Percentiles rank a stretch among this genome's conserved stretches.
phyloP scores from a whole-genome alignment of 1,140 invertebrate genomes.

The Ceratoteleas bidentatus region DNA sequence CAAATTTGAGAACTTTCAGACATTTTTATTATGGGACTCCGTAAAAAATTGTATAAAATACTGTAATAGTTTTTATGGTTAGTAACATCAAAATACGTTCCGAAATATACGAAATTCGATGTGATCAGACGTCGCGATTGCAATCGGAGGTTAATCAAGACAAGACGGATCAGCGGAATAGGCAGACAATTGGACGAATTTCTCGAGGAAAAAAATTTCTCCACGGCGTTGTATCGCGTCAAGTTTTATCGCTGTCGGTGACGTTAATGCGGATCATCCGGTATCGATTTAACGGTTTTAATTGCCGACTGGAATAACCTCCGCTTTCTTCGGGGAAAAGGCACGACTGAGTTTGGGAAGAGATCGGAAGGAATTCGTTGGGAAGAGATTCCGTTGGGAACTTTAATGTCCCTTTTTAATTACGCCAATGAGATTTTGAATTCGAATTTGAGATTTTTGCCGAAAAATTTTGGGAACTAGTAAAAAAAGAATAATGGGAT shows the following conservation, averaged over 20 bases:
- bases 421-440: background rate
- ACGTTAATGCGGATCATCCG: conserved; percentile 1
- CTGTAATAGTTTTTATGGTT: too few relatives aligned
- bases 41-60: too few relatives aligned
- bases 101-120: too few relatives aligned
- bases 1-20: too few relatives aligned
- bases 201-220: conserved; percentile 15
- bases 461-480: too few relatives aligned
- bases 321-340: background rate
- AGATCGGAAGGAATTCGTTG: background rate
- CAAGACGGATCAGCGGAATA: conserved; percentile 4
- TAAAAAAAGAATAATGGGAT: too few relatives aligned
- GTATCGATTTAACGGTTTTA: conserved; percentile 5
- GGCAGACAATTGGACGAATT: conserved; percentile 34
- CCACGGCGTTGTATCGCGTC: conserved; percentile 4
- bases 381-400: background rate
- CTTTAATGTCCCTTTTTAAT: background rate
- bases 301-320: background rate
- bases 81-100: too few relatives aligned
- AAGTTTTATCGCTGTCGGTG: background rate
- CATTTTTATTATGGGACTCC: too few relatives aligned
- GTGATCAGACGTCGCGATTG: background rate
- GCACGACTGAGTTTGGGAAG: background rate
- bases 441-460: too few relatives aligned
- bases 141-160: conserved; percentile 28